These are phyloP conservation scores for Chloropsis cyanopogon DNA, from an alignment of 2,113 vertebrate species.

Conservation along the genomic window DNA sequence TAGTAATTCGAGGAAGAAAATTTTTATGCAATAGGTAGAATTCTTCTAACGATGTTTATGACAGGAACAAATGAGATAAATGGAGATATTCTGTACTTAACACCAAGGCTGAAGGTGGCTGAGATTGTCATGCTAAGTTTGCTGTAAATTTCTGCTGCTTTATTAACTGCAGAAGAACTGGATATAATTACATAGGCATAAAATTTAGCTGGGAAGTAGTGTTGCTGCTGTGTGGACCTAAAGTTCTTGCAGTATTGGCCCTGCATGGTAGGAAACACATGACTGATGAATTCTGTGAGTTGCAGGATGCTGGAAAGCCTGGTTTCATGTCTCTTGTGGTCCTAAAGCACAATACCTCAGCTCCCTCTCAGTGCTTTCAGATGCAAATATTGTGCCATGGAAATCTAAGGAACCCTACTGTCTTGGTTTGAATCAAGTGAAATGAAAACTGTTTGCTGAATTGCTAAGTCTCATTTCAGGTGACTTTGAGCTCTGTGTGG, in stretches of 20 bases:
- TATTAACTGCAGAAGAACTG: not conserved
- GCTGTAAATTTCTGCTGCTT: not conserved
- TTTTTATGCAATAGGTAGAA: not conserved
- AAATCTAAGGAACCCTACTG: not conserved
- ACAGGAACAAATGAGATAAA: constrained; percentile 23
- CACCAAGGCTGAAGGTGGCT: not conserved
- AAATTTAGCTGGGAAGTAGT: not conserved
- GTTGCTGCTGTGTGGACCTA: not conserved
- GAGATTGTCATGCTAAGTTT: not conserved
- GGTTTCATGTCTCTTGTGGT: not conserved
- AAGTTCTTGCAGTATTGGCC: not conserved
- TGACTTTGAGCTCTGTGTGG: not conserved
- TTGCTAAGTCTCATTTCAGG: not conserved
- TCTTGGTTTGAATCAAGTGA: not conserved
- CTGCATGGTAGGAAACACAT: not conserved
- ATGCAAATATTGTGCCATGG: not conserved
- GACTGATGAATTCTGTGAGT: not conserved
- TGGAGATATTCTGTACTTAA: constrained; percentile 9
- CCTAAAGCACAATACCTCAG: not conserved
- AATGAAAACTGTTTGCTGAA: not conserved
- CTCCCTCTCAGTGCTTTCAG: not conserved
- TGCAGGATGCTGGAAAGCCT: not conserved
- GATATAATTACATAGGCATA: not conserved
- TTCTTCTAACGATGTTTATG: not conserved
- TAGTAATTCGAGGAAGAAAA: not conserved